These are phyloP conservation scores for Hypolimnas misippus DNA, from an alignment of 2,888 invertebrate genomes.

Conservation along the genomic window DNA sequence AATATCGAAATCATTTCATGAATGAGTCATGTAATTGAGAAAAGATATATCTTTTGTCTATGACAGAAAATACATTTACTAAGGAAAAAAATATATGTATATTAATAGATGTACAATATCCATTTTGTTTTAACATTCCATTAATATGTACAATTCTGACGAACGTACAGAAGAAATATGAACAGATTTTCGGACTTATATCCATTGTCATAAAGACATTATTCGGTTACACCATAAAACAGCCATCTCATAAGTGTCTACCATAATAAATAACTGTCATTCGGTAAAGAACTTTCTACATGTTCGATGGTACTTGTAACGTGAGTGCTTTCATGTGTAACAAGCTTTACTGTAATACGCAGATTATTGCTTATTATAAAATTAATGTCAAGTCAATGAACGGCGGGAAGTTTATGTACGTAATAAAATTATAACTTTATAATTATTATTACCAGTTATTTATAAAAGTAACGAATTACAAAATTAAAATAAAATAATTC, in stretches of 20 bases:
- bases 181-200: conserved; percentile 16
- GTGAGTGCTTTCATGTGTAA: conserved; percentile 49
- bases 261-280: conserved; percentile 52
- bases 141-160: conserved; percentile 17
- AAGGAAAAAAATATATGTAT: neutral
- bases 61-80: too few relatives aligned
- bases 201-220: conserved; percentile 13
- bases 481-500: too few relatives aligned
- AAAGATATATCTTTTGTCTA: too few relatives aligned
- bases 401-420: neutral
- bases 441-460: too few relatives aligned
- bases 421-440: too few relatives aligned
- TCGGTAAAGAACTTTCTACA: conserved; percentile 70
- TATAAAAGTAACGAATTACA: too few relatives aligned
- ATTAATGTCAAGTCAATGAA: neutral
- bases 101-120: conserved; percentile 2
- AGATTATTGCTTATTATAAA: neutral
- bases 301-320: conserved; percentile 45
- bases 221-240: conserved; percentile 9
- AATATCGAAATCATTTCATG: too few relatives aligned
- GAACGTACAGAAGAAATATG: conserved; percentile 2
- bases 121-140: conserved; percentile 6
- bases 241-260: conserved; percentile 25
- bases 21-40: too few relatives aligned
- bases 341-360: conserved; percentile 9